Base-by-base conservation (phyloP, 2,797 vertebrate genomes). In the Sebastes oblongus region DNA sequence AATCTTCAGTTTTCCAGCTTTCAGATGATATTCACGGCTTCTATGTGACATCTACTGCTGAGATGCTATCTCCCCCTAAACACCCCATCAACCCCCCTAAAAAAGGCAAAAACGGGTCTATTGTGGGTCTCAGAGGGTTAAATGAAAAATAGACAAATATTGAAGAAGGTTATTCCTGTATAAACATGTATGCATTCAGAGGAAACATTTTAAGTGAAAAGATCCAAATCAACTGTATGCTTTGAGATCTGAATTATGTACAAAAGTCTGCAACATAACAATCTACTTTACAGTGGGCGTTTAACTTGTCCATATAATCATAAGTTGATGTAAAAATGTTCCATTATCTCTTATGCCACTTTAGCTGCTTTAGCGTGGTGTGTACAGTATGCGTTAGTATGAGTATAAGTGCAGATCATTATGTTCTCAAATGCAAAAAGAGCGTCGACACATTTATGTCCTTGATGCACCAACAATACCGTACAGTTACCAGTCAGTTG, bases 11-110 rank as follows among this genome's bases (percentile, higher is more conserved):
- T 46, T 20, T 16, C 42, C 16, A 46, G 42, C 42, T 46, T 46
- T 8, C 7, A 46, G 16, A 46, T 50, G 16, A 20, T 50, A 7
- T 50, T 0, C 42, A 50, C 7, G 0, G 0, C 42, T 50, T 50
- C 42, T 18, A 50, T 50, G 42, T 50, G 42, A 50, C 42, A 50
- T 50, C 16, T 50, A 50, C 16, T 50, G 42, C 0, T 50, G 42
- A 50, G 7, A 7, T 50, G 42, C 7, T 50, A 50, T 50, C 42
- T 50, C 42, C 0, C 14, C 42, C 16, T 50, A 50, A 50, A 50
- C 0, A 50, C 7, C 42, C 42, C 7, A 7, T 20, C 6, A 2
- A 8, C 42, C 1, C 16, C 42, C 7, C 42, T 20, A 20, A 50
- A 46, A 50, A 50, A 50, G 0, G 18, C 16, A 50, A 50, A 50